Evolutionary conservation across 2,888 invertebrate genomes (phyloP), one percentile per base, ranked within the genome.

Genomic region (Caenorhabditis auriculariae): DNA sequence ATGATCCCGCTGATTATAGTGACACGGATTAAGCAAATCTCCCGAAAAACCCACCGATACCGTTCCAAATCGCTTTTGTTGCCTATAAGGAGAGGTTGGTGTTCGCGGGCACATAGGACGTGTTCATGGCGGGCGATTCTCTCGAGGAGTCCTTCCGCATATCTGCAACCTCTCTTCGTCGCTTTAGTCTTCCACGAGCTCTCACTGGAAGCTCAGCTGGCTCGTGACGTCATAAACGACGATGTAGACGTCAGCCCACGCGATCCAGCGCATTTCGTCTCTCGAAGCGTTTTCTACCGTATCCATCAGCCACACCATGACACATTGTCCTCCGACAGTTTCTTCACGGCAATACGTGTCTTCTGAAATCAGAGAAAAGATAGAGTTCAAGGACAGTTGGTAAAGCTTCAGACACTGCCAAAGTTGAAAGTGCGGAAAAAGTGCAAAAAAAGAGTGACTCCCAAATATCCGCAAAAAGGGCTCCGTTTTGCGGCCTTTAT

Each of bases 21-120:
- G 15, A 35, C 35, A 15, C 35, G 35, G 15, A 35, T 15, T 15
- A 9, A 12, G 9, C 12, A 12, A 35, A 15, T 45, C 38, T 37
- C n/a, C 21, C 12, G 3, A 35, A 45, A 54, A 15, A n/a, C 19
- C 27, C 54, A 84, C 84, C 84, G 81, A 72, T 84, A 84, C 71
- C 84, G 66, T 66, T 85, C 84, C 60, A 85, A 68, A 66, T 85
- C 85, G 45, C 80, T 82, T 72, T 85, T 85, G 72, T 83, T 85
- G 26, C 84, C 85, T 0, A 84, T 77, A 15, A 85, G 72, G n/a
- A 82, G 80, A 4, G 83, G 69, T 15, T 82, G 82, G 44, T 81
- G 80, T 50, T 83, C 83, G 54, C 82, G 76, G 23, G 74, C 62
- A 43, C 76, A 80, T 0, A 76, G 66, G 21, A 77, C 70, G 57